Evolutionary conservation across 2,888 invertebrate genomes (phyloP).

Genomic region (Cenopis cana): DNA sequence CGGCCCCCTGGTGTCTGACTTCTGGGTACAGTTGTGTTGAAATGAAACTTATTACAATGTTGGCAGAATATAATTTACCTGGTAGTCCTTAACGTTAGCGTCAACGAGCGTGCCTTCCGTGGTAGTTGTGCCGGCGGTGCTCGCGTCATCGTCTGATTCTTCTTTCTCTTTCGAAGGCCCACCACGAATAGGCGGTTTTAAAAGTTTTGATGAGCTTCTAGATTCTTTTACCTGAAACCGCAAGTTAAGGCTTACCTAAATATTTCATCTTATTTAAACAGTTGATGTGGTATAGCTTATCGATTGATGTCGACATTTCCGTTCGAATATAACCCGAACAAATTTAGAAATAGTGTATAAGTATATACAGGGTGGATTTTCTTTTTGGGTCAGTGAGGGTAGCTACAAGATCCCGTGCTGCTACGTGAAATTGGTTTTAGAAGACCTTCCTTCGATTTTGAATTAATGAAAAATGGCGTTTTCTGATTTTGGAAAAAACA

Average conservation of each 20-base stretch:
- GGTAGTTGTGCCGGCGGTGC: slow-evolving; percentile 86
- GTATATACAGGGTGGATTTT: too few relatives aligned
- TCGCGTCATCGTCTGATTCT: slow-evolving; percentile 83
- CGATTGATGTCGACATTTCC: background rate
- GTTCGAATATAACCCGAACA: background rate
- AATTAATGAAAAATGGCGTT: too few relatives aligned
- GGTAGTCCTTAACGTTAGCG: slow-evolving; percentile 84
- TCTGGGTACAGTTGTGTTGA: background rate
- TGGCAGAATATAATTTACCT: slow-evolving; percentile 64
- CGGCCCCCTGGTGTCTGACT: too few relatives aligned
- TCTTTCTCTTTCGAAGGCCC: slow-evolving; percentile 76
- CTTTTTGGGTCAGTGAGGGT: too few relatives aligned
- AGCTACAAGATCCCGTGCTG: too few relatives aligned
- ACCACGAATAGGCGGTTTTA: slow-evolving; percentile 75
- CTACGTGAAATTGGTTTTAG: too few relatives aligned
- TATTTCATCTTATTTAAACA: too few relatives aligned
- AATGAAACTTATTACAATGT: background rate
- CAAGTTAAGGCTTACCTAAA: background rate
- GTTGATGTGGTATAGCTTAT: background rate
- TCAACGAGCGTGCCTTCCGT: slow-evolving; percentile 89
- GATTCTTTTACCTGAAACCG: slow-evolving; percentile 71
- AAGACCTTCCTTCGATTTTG: too few relatives aligned
- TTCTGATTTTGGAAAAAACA: too few relatives aligned
- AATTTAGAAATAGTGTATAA: background rate
- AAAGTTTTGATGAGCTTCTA: slow-evolving; percentile 60